Conservation (phyloP, 2,113 vertebrate species). For the Carassius carassius region DNA sequence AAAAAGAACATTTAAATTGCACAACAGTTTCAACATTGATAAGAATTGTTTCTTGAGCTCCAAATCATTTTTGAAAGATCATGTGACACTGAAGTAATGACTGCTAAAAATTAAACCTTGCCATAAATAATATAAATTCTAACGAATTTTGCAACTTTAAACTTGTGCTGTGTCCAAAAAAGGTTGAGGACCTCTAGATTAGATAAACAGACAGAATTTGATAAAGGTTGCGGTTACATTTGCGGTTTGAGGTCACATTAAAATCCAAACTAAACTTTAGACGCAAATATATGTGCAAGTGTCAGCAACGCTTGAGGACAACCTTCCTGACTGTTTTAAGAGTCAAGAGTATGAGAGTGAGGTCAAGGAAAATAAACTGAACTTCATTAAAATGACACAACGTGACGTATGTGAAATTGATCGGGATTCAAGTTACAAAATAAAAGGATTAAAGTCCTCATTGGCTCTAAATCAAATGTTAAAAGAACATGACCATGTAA, state of each 20-base stretch:
- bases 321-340: not conserved
- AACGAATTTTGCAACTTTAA: not conserved
- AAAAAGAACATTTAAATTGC: not conserved
- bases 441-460: not conserved
- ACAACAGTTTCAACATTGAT: not conserved
- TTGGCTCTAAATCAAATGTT: not conserved
- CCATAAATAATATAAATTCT: not conserved
- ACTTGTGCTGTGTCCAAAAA: not conserved
- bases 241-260: not conserved
- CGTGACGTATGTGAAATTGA: slow-evolving; percentile 46
- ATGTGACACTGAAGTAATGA: not conserved
- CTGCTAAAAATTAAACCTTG: not conserved
- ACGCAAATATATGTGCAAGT: not conserved
- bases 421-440: not conserved
- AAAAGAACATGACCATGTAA: not conserved
- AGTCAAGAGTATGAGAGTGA: slow-evolving; percentile 13
- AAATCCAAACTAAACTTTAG: slow-evolving; percentile 33
- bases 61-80: not conserved
- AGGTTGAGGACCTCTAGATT: not conserved
- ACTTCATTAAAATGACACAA: slow-evolving; percentile 36
- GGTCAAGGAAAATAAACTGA: slow-evolving; percentile 55
- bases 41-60: not conserved
- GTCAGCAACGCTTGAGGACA: slow-evolving; percentile 11
- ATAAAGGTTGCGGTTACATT: not conserved
- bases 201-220: not conserved